Conservation (phyloP, 1,140 invertebrate species). For the Chironomus striatipennis region DNA sequence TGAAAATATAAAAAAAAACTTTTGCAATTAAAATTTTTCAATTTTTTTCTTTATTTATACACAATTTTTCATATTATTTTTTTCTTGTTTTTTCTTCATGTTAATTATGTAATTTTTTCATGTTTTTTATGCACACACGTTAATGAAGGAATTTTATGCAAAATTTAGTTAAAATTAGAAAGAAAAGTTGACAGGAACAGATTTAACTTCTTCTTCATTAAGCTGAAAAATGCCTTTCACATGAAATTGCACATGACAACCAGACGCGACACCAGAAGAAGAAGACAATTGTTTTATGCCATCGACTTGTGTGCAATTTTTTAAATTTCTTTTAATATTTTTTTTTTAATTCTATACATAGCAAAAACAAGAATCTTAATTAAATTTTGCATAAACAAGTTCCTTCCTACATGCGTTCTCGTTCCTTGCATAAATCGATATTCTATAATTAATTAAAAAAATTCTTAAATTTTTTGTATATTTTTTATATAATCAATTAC, state of each 20-base stretch:
- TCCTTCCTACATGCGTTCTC: background rate
- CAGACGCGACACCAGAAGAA: background rate
- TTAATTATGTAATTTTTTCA: conserved; percentile 20
- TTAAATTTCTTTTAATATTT: background rate
- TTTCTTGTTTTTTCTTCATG: conserved; percentile 5
- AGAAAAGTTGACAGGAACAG: background rate
- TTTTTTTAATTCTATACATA: background rate
- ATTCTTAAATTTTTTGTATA: background rate
- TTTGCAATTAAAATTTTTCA: conserved; percentile 23
- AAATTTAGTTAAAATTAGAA: conserved; percentile 16
- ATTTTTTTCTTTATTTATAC: conserved; percentile 21
- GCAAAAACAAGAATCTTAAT: background rate
- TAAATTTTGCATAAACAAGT: background rate
- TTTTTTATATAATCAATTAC: background rate
- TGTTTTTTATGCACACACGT: background rate
- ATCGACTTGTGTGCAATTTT: background rate
- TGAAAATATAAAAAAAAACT: background rate
- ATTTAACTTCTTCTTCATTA: background rate
- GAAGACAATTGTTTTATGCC: background rate
- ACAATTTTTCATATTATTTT: conserved; percentile 23
- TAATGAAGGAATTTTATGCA: background rate
- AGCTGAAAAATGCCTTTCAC: background rate
- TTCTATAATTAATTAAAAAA: background rate
- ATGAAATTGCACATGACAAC: conserved; percentile 7
- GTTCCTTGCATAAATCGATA: conserved; percentile 2